Evolutionary conservation across 2,113 vertebrate species (phyloP).

Genomic region (Trematocara nigrifrons): DNA sequence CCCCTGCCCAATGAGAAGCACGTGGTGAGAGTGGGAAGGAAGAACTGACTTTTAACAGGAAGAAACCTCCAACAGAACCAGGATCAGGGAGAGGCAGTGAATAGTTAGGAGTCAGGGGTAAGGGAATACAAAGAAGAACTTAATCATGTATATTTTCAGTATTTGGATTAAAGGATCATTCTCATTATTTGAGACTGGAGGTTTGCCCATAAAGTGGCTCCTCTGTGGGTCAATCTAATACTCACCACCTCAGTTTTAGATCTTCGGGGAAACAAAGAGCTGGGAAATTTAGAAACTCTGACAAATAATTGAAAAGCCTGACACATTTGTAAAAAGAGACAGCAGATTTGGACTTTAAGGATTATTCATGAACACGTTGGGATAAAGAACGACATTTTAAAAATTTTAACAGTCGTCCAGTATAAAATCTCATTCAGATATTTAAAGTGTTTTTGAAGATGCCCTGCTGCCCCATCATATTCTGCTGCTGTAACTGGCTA

Average conservation of each 20-base stretch:
- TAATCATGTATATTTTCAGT: not conserved
- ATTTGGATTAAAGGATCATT: not conserved
- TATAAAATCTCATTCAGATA: not conserved
- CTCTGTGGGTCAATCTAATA: not conserved
- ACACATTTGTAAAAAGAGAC: not conserved
- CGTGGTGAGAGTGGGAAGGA: accelerated
- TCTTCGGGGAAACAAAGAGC: not conserved
- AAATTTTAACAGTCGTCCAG: not conserved
- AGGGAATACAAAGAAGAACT: not conserved
- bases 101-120: not conserved
- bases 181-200: not conserved
- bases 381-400: not conserved
- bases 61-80: not conserved
- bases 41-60: not conserved
- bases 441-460: not conserved
- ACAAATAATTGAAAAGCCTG: not conserved
- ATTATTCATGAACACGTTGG: not conserved
- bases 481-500: not conserved
- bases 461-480: not conserved
- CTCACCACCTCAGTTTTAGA: not conserved
- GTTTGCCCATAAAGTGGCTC: not conserved
- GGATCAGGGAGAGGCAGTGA: not conserved
- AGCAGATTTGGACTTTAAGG: not conserved
- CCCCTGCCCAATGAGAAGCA: not conserved
- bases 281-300: not conserved